These are phyloP conservation scores for Percina caprodes DNA, from an alignment of 2,113 vertebrate species.

Conservation along the genomic window DNA sequence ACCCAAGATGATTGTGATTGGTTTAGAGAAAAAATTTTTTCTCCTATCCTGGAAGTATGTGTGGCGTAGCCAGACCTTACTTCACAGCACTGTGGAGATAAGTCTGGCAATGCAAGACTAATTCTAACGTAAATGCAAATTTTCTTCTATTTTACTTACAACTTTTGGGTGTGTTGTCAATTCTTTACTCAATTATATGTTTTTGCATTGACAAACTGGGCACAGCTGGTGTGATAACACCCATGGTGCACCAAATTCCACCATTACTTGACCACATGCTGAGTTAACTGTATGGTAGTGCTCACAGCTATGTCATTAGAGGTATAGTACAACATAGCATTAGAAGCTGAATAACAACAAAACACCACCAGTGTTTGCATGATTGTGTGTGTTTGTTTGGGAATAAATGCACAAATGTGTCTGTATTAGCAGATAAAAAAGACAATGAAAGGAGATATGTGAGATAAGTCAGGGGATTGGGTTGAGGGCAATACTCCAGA, in stretches of 20 bases:
- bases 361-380: not conserved
- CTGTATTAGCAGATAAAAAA: not conserved
- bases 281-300: conserved; percentile 33
- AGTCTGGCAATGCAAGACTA: no score
- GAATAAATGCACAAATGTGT: conserved; percentile 14
- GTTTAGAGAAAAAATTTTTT: no score
- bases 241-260: conserved; percentile 5
- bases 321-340: conserved; percentile 24
- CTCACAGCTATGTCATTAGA: conserved; percentile 43
- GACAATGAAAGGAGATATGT: not conserved
- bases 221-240: conserved; percentile 28
- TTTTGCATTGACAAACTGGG: conserved; percentile 4
- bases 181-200: conserved; percentile 8
- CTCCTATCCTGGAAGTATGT: no score
- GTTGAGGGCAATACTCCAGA: not conserved
- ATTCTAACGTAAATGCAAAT: not conserved
- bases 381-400: not conserved
- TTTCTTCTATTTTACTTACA: not conserved
- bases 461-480: conserved; percentile 14
- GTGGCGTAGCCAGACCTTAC: no score
- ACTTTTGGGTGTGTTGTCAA: not conserved
- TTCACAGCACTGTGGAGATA: no score
- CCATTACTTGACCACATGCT: conserved; percentile 37
- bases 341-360: conserved; percentile 17
- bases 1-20: no score